A percentile compares a stretch with the other conserved stretches of the same genome.
Conservation (phyloP, 2,113 vertebrate species). For the Tragulus kanchil region DNA sequence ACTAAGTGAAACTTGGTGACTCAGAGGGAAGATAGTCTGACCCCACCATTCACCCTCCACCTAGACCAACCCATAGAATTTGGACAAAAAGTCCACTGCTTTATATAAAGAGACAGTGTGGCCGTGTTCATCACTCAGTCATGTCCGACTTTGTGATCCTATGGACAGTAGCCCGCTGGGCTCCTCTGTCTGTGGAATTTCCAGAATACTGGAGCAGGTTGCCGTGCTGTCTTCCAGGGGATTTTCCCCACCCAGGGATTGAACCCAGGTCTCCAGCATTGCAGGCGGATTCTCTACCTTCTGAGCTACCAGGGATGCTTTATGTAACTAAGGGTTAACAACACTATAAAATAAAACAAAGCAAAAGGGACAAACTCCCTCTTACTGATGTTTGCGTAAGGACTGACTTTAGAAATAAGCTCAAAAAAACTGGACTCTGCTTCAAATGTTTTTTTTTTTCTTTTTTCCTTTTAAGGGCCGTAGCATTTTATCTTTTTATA, state of each 20-base stretch:
- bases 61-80: neutral
- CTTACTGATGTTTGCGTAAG: neutral
- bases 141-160: no score
- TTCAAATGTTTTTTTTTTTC: neutral
- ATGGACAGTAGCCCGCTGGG: no score
- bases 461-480: no score
- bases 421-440: neutral
- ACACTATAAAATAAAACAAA: neutral
- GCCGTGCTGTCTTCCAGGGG: no score
- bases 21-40: neutral
- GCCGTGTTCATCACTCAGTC: no score
- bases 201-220: no score
- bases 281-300: no score
- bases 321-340: neutral
- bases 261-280: no score
- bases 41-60: neutral
- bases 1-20: neutral
- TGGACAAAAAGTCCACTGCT: neutral
- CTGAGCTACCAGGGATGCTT: neutral
- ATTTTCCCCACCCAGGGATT: no score
- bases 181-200: no score
- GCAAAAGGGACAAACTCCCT: neutral
- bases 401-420: conserved; percentile 45
- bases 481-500: neutral
- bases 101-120: neutral